Base-by-base conservation (phyloP, 2,113 vertebrate species). In the Clarias magur region DNA sequence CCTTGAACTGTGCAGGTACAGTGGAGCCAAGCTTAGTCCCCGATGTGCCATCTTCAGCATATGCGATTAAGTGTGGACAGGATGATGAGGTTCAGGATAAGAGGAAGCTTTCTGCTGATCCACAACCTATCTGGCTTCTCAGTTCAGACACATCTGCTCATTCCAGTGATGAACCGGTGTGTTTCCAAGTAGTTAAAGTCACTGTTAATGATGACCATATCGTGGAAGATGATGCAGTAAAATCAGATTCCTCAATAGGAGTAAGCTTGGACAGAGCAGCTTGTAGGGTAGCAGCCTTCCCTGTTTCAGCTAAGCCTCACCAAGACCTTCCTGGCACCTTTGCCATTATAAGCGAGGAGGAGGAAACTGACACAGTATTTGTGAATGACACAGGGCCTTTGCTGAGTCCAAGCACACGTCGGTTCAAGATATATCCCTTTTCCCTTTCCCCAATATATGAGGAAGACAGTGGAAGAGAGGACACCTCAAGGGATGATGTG, bases 361-460 rank as follows among this genome's bases (percentile, higher is more conserved):
- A 93, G 60, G 92, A 93, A 82, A 83, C 80, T 2, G 92, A 92
- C 17, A 25, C 89, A 0, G 89, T 92, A 84, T 93, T 92, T 30
- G 87, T 92, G 23, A 91, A 92, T 8, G 91, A 92, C 81, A 90
- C 83, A 0, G 90, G 90, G 25, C 84, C 89, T 38, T 53, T 88
- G 70, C 83, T 90, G 75, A 91, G 91, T 80, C 91, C 90, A 4
- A 82, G 86, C 3, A 48, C 75, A 1, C 83, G 91, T 1, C 85
- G 91, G 57, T 75, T 73, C 34, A 92, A 89, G 82, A 56, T 53
- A 0, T 93, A 93, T 62, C 92, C 92, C 19, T 92, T 91, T 84
- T 92, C 91, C n/a, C 83, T 93, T n/a, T 93, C 92, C 0, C 92
- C 92, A 21, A 93, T 93, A 62, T 90, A 90, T 2, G 92, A 93